Evolutionary conservation across 2,888 invertebrate species (phyloP).

Genomic region (Papilio demoleus): DNA sequence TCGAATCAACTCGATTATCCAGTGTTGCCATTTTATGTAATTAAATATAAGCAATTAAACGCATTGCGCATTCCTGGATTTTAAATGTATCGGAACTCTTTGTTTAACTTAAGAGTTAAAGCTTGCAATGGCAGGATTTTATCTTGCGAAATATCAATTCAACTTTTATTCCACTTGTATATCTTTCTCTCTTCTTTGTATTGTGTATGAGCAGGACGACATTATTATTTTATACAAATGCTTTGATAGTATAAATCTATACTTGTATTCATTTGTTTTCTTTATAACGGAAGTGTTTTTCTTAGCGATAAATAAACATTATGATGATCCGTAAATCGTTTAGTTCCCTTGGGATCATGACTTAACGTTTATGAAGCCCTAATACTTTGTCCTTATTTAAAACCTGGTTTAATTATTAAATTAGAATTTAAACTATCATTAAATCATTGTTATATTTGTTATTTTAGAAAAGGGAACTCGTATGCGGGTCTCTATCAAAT

Average conservation of each 20-base stretch:
- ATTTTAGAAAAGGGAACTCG: background rate
- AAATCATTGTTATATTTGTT: background rate
- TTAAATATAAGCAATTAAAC: slow-evolving; percentile 32
- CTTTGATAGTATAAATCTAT: background rate
- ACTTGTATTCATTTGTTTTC: too few relatives aligned
- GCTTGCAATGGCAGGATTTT: background rate
- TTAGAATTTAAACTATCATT: background rate
- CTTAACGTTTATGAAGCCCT: too few relatives aligned
- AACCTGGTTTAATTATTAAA: background rate
- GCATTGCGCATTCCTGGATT: slow-evolving; percentile 17
- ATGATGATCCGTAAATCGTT: too few relatives aligned
- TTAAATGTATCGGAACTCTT: slow-evolving; percentile 1
- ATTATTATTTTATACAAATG: too few relatives aligned
- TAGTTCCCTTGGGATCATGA: too few relatives aligned
- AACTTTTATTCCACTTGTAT: background rate
- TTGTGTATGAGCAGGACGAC: too few relatives aligned
- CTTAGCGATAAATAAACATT: too few relatives aligned
- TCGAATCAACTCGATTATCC: slow-evolving; percentile 32
- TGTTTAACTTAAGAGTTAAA: background rate
- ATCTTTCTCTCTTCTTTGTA: too few relatives aligned
- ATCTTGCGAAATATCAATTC: background rate
- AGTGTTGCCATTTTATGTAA: slow-evolving; percentile 23
- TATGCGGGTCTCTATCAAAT: slow-evolving; percentile 22
- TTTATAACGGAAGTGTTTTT: too few relatives aligned
- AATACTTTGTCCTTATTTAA: too few relatives aligned